These are phyloP conservation scores for Vanacampus margaritifer DNA, from an alignment of 2,113 vertebrate genomes.

Conservation along the genomic window DNA sequence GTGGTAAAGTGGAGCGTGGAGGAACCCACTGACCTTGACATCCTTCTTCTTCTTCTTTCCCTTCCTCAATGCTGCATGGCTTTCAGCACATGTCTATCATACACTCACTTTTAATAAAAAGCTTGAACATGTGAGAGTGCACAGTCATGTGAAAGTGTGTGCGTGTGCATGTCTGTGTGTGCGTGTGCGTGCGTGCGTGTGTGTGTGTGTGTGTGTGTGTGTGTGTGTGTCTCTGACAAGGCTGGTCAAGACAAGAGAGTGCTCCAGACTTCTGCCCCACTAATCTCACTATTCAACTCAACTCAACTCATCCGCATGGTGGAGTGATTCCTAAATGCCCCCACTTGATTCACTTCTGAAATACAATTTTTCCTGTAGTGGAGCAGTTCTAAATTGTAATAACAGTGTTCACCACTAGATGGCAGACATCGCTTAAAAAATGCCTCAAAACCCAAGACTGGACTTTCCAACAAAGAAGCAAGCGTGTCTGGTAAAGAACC, in stretches of 20 bases:
- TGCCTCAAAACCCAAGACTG: too few relatives aligned
- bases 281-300: background rate
- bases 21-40: slow-evolving; percentile 59
- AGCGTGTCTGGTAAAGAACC: too few relatives aligned
- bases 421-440: too few relatives aligned
- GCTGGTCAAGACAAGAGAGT: too few relatives aligned
- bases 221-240: too few relatives aligned
- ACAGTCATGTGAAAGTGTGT: slow-evolving; percentile 32
- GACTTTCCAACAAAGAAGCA: too few relatives aligned
- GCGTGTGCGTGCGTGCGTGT: slow-evolving; percentile 1
- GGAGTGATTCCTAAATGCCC: too few relatives aligned
- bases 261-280: too few relatives aligned
- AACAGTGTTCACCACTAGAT: too few relatives aligned
- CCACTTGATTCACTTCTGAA: too few relatives aligned
- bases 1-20: slow-evolving; percentile 55
- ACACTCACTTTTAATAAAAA: slow-evolving; percentile 49
- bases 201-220: background rate
- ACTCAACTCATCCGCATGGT: background rate
- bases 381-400: too few relatives aligned
- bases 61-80: slow-evolving; percentile 21
- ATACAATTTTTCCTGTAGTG: too few relatives aligned
- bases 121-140: slow-evolving; percentile 23
- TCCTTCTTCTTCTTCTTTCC: slow-evolving; percentile 40
- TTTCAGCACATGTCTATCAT: slow-evolving; percentile 50
- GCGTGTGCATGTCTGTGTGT: background rate